Evolutionary conservation across 2,113 vertebrate species (phyloP), one percentile per base, ranked within the genome.

Genomic region (Chlorocebus sabaeus): DNA sequence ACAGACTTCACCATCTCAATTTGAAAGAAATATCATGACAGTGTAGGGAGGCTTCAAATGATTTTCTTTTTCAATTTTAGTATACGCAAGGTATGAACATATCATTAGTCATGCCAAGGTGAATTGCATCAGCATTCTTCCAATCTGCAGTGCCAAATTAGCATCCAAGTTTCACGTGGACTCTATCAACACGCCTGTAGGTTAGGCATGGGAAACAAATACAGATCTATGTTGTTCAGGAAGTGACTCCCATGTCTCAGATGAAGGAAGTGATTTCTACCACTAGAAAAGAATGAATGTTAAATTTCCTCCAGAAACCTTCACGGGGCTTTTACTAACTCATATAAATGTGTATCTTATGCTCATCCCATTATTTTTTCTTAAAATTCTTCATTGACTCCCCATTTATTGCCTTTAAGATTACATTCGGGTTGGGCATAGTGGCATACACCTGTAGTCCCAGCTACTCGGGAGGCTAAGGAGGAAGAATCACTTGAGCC

Each of bases 1-100:
- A 2, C 50, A 87, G 35, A 93, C 18, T 78, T 87, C 78, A 0
- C 0, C 89, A 35, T 64, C 45, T 97, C 50, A 81, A 1, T 94
- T 89, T 90, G 93, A 90, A 50, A 27, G 57, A 87, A 57, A 90
- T 35, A 25, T 80, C 25, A 94, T 85, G 96, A 94, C 90, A 64
- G 18, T 38, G 2, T 13, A 25, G 78, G 45, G 67, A 95, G n/a
- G 86, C 0, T 97, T 90, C 55, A 70, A 14, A 81, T 70, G 43
- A 83, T 89, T 75, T 67, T 57, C 64, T 55, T 23, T 13, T 8
- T 78, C 23, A 68, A 40, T 88, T 45, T 94, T 84, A 87, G 52
- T 95, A 32, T 64, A 94, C 87, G 40, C 30, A 90, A 67, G 2
- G 17, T 95, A 64, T 8, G 83, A 72, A 10, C 16, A 94, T 32